Conservation (phyloP, 2,113 vertebrate species). For the Halcyon malimbica region DNA sequence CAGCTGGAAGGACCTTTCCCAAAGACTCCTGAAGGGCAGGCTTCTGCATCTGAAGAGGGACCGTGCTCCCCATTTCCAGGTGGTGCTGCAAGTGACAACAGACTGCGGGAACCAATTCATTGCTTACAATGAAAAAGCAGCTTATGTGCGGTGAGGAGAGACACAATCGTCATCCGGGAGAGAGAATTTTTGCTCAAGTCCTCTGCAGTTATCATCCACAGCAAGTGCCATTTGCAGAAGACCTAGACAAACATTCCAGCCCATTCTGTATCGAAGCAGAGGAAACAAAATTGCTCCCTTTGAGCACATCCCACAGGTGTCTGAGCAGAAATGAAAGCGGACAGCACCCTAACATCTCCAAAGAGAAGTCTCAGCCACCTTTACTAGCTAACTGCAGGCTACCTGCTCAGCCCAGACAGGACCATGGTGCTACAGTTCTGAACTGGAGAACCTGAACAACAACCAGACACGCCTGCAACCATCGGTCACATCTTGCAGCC, state of each 20-base stretch:
- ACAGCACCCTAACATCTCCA: neutral
- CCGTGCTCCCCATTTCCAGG: rapidly evolving
- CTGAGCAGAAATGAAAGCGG: neutral
- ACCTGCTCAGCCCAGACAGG: neutral
- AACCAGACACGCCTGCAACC: neutral
- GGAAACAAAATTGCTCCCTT: neutral
- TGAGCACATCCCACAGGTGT: neutral
- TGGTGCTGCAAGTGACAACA: neutral
- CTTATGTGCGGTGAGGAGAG: neutral
- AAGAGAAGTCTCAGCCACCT: neutral
- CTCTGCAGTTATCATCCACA: neutral
- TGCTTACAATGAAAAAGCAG: neutral
- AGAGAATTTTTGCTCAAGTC: neutral
- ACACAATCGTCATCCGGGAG: neutral
- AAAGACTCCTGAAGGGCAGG: neutral
- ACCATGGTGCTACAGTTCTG: neutral
- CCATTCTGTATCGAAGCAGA: neutral
- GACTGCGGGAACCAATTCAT: neutral
- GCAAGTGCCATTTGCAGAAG: neutral
- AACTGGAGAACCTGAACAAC: neutral
- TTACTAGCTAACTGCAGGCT: neutral
- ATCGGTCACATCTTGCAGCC: neutral
- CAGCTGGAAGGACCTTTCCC: neutral
- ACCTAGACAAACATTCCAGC: neutral
- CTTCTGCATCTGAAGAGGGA: neutral